Conservation (phyloP, 2,888 invertebrate genomes). For the Bruchidius siliquastri region DNA sequence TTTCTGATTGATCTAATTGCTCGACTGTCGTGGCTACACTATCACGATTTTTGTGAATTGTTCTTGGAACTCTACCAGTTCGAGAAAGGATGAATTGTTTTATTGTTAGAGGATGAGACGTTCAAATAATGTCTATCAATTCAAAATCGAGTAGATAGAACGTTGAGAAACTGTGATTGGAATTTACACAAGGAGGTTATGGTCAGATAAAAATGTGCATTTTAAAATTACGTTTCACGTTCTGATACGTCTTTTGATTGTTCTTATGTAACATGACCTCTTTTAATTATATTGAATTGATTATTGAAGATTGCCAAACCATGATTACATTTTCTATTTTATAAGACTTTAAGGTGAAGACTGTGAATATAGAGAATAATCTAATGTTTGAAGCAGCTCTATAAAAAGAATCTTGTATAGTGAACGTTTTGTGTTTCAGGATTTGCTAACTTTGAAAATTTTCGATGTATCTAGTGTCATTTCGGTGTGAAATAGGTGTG, state of each 20-base stretch:
- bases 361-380: conserved; percentile 27
- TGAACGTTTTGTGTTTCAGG: conserved; percentile 19
- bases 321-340: background rate
- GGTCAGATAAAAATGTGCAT: background rate
- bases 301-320: background rate
- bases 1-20: too few species aligned
- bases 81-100: too few species aligned
- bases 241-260: too few species aligned
- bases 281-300: background rate
- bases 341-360: conserved; percentile 25
- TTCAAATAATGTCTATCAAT: background rate
- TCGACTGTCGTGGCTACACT: too few species aligned
- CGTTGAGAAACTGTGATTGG: background rate
- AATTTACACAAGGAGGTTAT: background rate
- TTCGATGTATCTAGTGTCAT: conserved; percentile 30
- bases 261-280: background rate
- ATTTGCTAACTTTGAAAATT: conserved; percentile 30
- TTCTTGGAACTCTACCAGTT: too few species aligned
- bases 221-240: background rate
- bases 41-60: too few species aligned
- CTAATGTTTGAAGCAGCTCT: conserved; percentile 29
- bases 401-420: conserved; percentile 19
- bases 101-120: too few species aligned
- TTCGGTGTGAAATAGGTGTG: conserved; percentile 37
- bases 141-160: background rate